These are phyloP conservation scores for Aurelia sp. DNA, from an alignment of 30 jellyfish, hydroid and myxozoan genomes.

Conservation along the genomic window DNA sequence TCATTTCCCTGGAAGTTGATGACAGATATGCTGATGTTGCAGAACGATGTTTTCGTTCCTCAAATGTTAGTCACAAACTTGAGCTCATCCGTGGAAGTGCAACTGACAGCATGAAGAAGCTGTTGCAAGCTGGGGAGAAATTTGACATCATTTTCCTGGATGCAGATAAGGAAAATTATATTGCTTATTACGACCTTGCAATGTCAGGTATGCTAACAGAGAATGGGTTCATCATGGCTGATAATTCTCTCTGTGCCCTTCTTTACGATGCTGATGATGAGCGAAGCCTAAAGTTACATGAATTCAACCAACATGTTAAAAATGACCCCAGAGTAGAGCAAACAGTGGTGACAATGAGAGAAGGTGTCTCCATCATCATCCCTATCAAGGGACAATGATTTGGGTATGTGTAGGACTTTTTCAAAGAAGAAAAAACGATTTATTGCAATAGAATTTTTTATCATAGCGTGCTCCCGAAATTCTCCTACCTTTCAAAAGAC, in stretches of 20 bases:
- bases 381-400: slow-evolving; percentile 17
- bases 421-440: too few species aligned
- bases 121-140: slow-evolving; percentile 39
- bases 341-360: slow-evolving; percentile 56
- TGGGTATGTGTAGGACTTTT: too few species aligned
- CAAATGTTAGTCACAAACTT: slow-evolving; percentile 48
- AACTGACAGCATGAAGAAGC: slow-evolving; percentile 47
- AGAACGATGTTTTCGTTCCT: slow-evolving; percentile 31
- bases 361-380: slow-evolving; percentile 56
- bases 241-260: slow-evolving; percentile 61
- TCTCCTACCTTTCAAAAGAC: too few species aligned
- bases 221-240: slow-evolving; percentile 69
- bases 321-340: slow-evolving; percentile 68
- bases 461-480: too few species aligned
- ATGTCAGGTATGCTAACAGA: slow-evolving; percentile 65
- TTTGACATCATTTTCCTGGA: slow-evolving; percentile 64
- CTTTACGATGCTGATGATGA: slow-evolving; percentile 64
- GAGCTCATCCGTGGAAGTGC: slow-evolving; percentile 57
- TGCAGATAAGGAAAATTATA: slow-evolving; percentile 70
- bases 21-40: slow-evolving; percentile 66
- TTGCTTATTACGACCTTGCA: slow-evolving; percentile 55
- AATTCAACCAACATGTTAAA: slow-evolving; percentile 69
- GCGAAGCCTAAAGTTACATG: slow-evolving; percentile 67
- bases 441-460: too few species aligned
- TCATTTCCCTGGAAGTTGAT: slow-evolving; percentile 55